Evolutionary conservation across 2,797 vertebrate species (phyloP), one percentile per base, ranked within the genome.

Genomic region (Tragelaphus oryx): DNA sequence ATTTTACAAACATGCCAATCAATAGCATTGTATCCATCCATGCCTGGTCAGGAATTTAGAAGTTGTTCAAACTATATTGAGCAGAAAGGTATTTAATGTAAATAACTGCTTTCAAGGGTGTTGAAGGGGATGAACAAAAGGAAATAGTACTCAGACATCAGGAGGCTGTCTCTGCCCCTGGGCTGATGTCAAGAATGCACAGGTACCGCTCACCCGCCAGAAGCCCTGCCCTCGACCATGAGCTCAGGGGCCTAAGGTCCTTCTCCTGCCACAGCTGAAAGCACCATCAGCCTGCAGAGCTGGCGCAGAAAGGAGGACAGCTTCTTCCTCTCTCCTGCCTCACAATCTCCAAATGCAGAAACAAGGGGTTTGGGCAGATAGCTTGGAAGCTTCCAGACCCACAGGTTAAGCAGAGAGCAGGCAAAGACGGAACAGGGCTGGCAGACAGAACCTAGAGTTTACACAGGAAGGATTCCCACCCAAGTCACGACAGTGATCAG

Each of bases 161-260:
- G 52, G 71, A 76, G 82, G 17, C 24, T n/a, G 7, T 46, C 68
- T 60, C 78, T 52, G 10, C 2, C 18, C 30, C 20, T 28, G 28
- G 26, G n/a, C 50, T 26, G 14, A 26, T 9, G 24, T 60, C 22
- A 37, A 33, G 20, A 65, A 30, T 2, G 52, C 50, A 30, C 30
- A 55, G 4, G n/a, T 14, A 0, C 16, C 6, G 0, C 46, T 2
- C 20, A 10, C 10, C 59, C 12, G 2, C 4, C 26, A 10, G 37
- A 33, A 11, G 46, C 59, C 74, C 46, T 76, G n/a, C 28, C 44
- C 46, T 37, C 12, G 0, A 13, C 50, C 60, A 0, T 6, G 50
- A 28, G 8, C 30, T 16, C 62, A 2, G 41, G 13, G 65, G 18
- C 16, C 62, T 48, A 1, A 0, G 8, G 41, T 71, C 44, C 89